Evolutionary conservation across 2,797 vertebrate genomes (phyloP), one percentile per base, ranked within the genome.

Genomic region (Acanthiza pusilla): DNA sequence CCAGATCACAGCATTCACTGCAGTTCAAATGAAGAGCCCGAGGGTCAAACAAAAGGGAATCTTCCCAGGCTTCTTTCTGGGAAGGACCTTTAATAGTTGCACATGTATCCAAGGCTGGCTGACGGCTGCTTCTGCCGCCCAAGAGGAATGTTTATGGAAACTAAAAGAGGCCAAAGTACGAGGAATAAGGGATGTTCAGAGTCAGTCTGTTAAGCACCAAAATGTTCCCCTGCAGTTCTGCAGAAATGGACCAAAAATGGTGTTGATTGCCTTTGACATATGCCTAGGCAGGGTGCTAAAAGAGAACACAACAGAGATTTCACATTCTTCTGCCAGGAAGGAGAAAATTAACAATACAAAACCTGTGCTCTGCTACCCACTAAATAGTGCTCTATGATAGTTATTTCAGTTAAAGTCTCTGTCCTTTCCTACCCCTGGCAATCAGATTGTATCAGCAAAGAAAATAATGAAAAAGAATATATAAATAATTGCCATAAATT

Each of bases 91-190:
- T 67, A 47, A 57, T 8, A 70, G 26, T 23, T 82, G 32, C 11
- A 22, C 11, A 29, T 5, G 7, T 7, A 21, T 60, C 60, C 67
- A 82, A 76, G 23, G 12, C 51, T 32, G 40, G 14, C 36, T 76
- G 63, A 10, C 36, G 51, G 43, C 58, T 91, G 60, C n/a, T 67
- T 87, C 40, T 79, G 75, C 45, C 0, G 1, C 65, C 57, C 3
- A 1, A 85, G 40, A 70, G 29, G 45, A 89, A 87, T 79, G 74
- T 93, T 96, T 95, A 87, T 53, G 32, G 71, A 95, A 94, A 77
- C 7, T 76, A 74, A 74, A 67, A 89, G 84, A 88, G 78, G 77
- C 43, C 74, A 72, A 88, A 87, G 7, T 55, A 79, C n/a, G 54
- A 74, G 81, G 43, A 91, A 79, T 27, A 73, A 91, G 53, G 19